phyloP scores from a whole-genome alignment of 2,797 vertebrate species.

The Helicolenus hilgendorfi region DNA sequence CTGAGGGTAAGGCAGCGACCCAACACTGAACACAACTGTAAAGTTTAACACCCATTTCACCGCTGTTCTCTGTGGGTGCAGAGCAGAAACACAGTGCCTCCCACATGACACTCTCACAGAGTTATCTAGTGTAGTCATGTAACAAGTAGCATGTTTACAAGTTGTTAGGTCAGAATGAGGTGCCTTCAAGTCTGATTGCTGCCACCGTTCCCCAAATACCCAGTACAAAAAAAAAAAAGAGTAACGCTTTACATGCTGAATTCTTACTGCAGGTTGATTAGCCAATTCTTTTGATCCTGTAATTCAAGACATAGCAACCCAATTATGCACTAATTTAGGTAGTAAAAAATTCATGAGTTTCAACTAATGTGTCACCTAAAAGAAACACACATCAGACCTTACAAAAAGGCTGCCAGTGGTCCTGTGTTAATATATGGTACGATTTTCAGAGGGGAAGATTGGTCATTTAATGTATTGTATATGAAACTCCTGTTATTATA shows the following conservation, averaged over 20 bases:
- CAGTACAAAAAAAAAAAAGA: constrained; percentile 18
- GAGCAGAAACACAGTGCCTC: not conserved
- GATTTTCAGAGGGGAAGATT: not conserved
- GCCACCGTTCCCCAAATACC: constrained; percentile 65
- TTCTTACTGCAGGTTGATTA: not conserved
- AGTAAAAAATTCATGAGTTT: constrained; percentile 5
- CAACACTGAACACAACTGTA: constrained; percentile 1
- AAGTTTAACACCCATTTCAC: constrained; percentile 24
- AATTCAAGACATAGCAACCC: not conserved
- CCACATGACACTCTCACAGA: not conserved
- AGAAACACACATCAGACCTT: not conserved
- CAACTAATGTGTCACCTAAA: not conserved
- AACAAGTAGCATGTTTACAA: not conserved
- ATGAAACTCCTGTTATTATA: not conserved
- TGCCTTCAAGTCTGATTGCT: constrained; percentile 17
- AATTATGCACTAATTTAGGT: not conserved
- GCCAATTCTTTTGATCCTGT: not conserved
- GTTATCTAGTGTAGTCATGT: not conserved
- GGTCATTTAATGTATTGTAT: not conserved
- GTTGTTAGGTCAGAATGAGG: not conserved
- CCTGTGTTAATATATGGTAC: not conserved
- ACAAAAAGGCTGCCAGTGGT: constrained; percentile 14
- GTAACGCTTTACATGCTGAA: not conserved
- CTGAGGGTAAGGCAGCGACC: constrained; percentile 37
- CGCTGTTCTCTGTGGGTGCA: not conserved